Evolutionary conservation across 2,797 vertebrate genomes (phyloP).

Genomic region (Geotrypetes seraphini): DNA sequence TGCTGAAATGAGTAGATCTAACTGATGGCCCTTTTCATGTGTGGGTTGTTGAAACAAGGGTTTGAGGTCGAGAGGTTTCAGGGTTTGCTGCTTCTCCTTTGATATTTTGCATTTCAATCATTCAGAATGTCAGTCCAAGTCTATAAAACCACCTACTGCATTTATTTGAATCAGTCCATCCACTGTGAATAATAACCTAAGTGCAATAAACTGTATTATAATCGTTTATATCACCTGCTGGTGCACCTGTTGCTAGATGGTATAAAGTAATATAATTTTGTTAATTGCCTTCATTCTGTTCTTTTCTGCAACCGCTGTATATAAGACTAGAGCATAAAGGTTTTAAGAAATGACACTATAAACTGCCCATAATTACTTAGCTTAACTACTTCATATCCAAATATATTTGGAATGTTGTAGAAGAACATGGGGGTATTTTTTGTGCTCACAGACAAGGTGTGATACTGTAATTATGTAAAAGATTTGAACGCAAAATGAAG

Average conservation of each 20-base stretch:
- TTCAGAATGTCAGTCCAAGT: no score
- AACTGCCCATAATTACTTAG: slow-evolving; percentile 28
- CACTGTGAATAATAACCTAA: slow-evolving; percentile 19
- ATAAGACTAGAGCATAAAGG: slow-evolving; percentile 30
- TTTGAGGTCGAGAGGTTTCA: no score
- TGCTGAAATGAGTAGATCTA: no score
- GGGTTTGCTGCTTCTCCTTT: no score
- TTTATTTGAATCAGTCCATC: slow-evolving; percentile 14
- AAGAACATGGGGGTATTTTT: slow-evolving; percentile 5
- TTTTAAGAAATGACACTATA: slow-evolving; percentile 23
- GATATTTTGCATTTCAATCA: no score
- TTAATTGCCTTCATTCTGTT: slow-evolving; percentile 30
- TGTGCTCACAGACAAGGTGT: slow-evolving; percentile 20
- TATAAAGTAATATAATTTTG: slow-evolving; percentile 41
- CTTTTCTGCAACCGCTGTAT: slow-evolving; percentile 36
- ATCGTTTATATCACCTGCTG: slow-evolving; percentile 44
- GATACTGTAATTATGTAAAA: no score
- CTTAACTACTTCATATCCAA: slow-evolving; percentile 10
- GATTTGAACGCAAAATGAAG: no score
- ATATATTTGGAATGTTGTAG: slow-evolving; percentile 15
- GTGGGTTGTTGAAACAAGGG: no score
- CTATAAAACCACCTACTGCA: no score
- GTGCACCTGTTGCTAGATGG: slow-evolving; percentile 37
- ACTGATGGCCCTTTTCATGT: no score
- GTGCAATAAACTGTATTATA: slow-evolving; percentile 19